These are phyloP conservation scores for Pycnomerus fuliginosus DNA, from an alignment of 2,888 invertebrate species.

Conservation along the genomic window DNA sequence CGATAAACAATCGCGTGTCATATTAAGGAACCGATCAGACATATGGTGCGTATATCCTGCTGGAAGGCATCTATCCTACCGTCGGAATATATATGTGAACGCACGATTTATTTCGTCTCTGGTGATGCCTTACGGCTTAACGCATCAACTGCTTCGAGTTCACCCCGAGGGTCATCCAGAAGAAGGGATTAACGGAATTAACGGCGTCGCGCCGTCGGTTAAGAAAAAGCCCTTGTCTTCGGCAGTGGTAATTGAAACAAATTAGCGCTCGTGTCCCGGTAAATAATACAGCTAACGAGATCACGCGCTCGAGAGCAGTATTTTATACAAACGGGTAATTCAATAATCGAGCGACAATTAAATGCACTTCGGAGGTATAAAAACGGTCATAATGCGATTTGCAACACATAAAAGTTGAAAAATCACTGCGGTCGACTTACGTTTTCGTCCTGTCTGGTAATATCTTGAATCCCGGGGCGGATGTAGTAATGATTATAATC, in stretches of 20 bases:
- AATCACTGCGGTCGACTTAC: too few relatives aligned
- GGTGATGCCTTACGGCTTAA: slow-evolving; percentile 12
- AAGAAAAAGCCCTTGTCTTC: slow-evolving; percentile 20
- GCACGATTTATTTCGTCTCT: slow-evolving; percentile 4
- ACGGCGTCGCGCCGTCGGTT: slow-evolving; percentile 3
- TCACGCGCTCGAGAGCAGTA: slow-evolving; percentile 38
- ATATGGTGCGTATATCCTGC: slow-evolving; percentile 48
- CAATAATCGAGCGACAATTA: slow-evolving; percentile 44
- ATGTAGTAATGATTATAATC: slow-evolving; percentile 24
- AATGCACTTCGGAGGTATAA: slow-evolving; percentile 44
- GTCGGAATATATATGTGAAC: not conserved
- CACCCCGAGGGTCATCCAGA: not conserved
- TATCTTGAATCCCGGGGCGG: too few relatives aligned
- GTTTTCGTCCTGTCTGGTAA: too few relatives aligned
- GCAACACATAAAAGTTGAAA: too few relatives aligned
- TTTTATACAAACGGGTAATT: slow-evolving; percentile 44
- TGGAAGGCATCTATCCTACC: slow-evolving; percentile 1
- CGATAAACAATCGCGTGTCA: slow-evolving; percentile 48
- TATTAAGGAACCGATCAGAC: slow-evolving; percentile 47
- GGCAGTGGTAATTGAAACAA: slow-evolving; percentile 47
- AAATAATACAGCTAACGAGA: slow-evolving; percentile 49
- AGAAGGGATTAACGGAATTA: slow-evolving; percentile 8
- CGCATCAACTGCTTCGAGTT: slow-evolving; percentile 11
- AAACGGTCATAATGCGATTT: too few relatives aligned
- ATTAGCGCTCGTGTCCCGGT: slow-evolving; percentile 48